A percentile compares a stretch with the other conserved stretches of the same genome.
Evolutionary conservation across 2,888 invertebrate species (phyloP).

Genomic region (Tinea semifulvella): DNA sequence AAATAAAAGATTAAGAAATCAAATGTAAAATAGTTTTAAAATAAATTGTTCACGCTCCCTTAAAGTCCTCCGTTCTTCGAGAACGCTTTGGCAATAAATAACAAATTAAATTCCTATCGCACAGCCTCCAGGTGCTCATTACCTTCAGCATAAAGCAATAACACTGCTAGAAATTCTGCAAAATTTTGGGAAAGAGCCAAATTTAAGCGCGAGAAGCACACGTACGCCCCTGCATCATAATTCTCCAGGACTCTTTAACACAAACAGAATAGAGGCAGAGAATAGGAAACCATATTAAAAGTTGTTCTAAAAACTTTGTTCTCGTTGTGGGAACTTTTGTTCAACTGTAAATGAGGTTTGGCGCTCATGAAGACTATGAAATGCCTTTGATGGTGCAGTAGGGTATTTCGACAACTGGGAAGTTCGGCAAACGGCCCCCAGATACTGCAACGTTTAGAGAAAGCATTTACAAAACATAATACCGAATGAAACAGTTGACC

Average conservation of each 20-base stretch:
- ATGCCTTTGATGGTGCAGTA: constrained; percentile 25
- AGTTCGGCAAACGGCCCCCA: neutral
- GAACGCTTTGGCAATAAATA: constrained; percentile 13
- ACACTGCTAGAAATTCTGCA: constrained; percentile 24
- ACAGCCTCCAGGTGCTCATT: constrained; percentile 20
- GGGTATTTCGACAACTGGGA: neutral
- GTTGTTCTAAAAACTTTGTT: constrained; percentile 31
- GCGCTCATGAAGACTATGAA: constrained; percentile 22
- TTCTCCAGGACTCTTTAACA: constrained; percentile 21
- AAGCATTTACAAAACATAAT: neutral
- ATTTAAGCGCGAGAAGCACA: constrained; percentile 26
- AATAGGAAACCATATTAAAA: constrained; percentile 39
- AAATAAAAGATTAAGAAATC: neutral
- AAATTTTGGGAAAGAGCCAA: constrained; percentile 34
- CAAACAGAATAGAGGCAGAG: constrained; percentile 27
- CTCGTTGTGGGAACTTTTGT: constrained; percentile 15
- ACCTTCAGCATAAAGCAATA: constrained; percentile 22
- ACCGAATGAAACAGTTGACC: constrained; percentile 4
- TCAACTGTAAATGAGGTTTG: constrained; percentile 14
- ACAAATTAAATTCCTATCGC: constrained; percentile 18
- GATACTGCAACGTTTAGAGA: neutral
- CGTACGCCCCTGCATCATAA: constrained; percentile 21
- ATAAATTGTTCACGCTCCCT: neutral
- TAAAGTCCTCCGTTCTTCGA: neutral
- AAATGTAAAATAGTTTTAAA: neutral